Percentiles rank a stretch among this genome's conserved stretches.
phyloP scores from a whole-genome alignment of 1,140 invertebrate genomes.

The Drosophila sp. region DNA sequence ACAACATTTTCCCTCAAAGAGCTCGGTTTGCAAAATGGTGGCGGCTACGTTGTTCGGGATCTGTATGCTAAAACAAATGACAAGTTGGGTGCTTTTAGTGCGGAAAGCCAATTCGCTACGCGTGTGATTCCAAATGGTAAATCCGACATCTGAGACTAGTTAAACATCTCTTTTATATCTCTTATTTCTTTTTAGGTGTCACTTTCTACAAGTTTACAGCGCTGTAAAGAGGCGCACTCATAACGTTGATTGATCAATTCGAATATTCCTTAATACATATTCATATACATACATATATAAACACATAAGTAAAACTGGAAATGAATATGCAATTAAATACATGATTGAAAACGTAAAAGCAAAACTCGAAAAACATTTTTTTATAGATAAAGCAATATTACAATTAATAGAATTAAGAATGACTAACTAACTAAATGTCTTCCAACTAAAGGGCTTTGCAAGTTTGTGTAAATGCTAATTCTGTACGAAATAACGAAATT shows the following conservation, averaged over 20 bases:
- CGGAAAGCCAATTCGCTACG: slow-evolving; percentile 48
- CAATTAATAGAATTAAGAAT: too few species aligned
- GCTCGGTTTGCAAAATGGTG: slow-evolving; percentile 83
- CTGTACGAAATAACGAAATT: too few species aligned
- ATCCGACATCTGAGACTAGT: background rate
- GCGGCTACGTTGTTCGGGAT: slow-evolving; percentile 83
- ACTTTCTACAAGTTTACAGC: slow-evolving; percentile 79
- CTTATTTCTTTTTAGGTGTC: slow-evolving; percentile 54
- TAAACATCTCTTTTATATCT: slow-evolving; percentile 4
- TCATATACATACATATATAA: background rate
- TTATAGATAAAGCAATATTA: too few species aligned
- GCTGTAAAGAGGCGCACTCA: slow-evolving; percentile 31
- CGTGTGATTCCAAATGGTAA: slow-evolving; percentile 79
- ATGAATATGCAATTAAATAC: background rate
- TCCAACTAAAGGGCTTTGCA: too few species aligned
- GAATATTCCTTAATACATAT: slow-evolving; percentile 37
- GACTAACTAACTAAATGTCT: too few species aligned
- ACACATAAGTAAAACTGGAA: background rate
- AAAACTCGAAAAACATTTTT: too few species aligned
- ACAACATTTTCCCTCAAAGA: slow-evolving; percentile 84
- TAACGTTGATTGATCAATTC: slow-evolving; percentile 30
- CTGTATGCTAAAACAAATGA: slow-evolving; percentile 40
- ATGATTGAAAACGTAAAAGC: too few species aligned
- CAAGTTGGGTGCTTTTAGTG: slow-evolving; percentile 37
- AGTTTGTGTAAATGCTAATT: too few species aligned